Percentiles rank a stretch among this genome's conserved stretches.
Evolutionary conservation across 2,888 invertebrate genomes (phyloP).

Genomic region (Smittia aterrima): DNA sequence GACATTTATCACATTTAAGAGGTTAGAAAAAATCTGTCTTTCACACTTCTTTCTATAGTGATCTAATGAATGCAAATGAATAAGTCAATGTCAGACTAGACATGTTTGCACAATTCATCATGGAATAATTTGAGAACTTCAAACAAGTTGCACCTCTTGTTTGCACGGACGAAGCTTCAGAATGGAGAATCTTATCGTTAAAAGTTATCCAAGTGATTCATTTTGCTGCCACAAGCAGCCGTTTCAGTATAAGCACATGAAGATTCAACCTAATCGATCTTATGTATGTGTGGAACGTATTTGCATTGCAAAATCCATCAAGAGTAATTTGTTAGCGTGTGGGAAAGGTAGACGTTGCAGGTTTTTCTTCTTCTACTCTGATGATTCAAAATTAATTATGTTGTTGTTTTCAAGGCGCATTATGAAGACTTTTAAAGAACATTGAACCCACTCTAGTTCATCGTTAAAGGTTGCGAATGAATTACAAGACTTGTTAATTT

Average conservation of each 20-base stretch:
- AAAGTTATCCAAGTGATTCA: background rate
- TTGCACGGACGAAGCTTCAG: too few relatives aligned
- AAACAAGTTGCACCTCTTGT: too few relatives aligned
- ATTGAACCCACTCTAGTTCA: background rate
- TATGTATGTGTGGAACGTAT: background rate
- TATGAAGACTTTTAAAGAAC: background rate
- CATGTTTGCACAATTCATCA: too few relatives aligned
- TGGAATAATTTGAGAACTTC: too few relatives aligned
- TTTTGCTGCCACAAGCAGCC: background rate
- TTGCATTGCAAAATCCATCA: conserved; percentile 15
- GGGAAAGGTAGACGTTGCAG: background rate
- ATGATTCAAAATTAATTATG: conserved; percentile 20
- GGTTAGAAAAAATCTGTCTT: background rate
- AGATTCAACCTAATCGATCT: conserved; percentile 4
- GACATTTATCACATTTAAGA: background rate
- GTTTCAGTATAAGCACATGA: background rate
- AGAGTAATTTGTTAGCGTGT: background rate
- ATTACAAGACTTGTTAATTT: background rate
- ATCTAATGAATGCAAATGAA: too few relatives aligned
- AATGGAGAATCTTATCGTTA: background rate
- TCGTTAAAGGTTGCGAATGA: background rate
- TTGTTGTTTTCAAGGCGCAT: background rate
- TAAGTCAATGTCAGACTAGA: too few relatives aligned
- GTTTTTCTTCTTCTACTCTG: background rate
- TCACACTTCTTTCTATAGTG: too few relatives aligned